phyloP scores from a whole-genome alignment of 2,797 vertebrate species.

The Phalloptychus januarius region DNA sequence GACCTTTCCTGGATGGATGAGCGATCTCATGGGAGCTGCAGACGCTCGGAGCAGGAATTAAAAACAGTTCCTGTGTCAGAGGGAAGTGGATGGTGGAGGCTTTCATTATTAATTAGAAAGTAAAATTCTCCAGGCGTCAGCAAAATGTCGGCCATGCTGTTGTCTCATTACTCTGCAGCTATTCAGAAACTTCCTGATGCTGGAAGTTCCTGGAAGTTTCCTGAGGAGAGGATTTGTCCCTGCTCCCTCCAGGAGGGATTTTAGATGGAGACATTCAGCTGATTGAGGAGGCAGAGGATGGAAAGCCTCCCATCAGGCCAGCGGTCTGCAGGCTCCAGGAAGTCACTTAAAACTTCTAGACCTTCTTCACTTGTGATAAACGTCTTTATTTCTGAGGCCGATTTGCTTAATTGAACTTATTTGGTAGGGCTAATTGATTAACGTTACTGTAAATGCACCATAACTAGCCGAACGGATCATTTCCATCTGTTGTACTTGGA shows the following conservation, averaged over 20 bases:
- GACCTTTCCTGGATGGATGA: slow-evolving; percentile 53
- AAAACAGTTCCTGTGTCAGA: slow-evolving; percentile 35
- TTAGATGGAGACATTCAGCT: too few species aligned
- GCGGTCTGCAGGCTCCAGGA: too few species aligned
- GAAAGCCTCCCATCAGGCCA: background rate
- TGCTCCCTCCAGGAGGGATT: background rate
- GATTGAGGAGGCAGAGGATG: background rate
- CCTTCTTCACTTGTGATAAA: too few species aligned
- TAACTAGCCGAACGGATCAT: too few species aligned
- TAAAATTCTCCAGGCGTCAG: slow-evolving; percentile 65
- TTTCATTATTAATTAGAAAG: slow-evolving; percentile 67
- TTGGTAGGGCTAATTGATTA: too few species aligned
- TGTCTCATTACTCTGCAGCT: slow-evolving; percentile 72
- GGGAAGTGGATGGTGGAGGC: background rate
- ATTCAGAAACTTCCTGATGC: slow-evolving; percentile 41
- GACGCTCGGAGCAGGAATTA: slow-evolving; percentile 30
- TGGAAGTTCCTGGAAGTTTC: slow-evolving; percentile 2
- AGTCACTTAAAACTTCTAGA: too few species aligned
- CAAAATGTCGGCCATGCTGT: slow-evolving; percentile 54
- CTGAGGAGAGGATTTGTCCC: background rate
- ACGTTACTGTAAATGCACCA: too few species aligned
- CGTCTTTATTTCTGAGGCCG: too few species aligned
- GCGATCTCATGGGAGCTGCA: background rate
- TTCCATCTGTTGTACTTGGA: too few species aligned
- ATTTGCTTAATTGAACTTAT: too few species aligned